phyloP scores from a whole-genome alignment of 92 coral and sea anemone species.

The Parazoanthus atlanticus region DNA sequence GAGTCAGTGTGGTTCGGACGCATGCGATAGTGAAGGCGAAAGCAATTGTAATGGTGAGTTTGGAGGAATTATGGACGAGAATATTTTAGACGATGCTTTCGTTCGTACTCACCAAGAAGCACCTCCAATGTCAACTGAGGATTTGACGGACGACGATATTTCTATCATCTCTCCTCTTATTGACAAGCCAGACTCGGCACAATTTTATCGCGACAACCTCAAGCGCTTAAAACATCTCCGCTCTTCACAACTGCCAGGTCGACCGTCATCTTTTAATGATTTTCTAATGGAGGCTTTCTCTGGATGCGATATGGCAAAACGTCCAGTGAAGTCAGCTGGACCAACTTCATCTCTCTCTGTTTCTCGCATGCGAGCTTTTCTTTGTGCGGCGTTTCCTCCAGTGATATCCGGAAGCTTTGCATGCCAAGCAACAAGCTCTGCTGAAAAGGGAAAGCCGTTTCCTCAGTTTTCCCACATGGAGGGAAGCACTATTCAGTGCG shows the following conservation, averaged over 20 bases:
- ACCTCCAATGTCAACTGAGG: neutral
- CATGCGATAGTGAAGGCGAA: neutral
- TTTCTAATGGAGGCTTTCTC: conserved; percentile 4
- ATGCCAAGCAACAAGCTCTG: neutral
- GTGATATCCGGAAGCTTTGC: neutral
- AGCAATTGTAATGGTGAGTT: neutral
- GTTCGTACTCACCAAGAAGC: neutral
- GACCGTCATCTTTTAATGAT: neutral
- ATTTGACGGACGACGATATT: neutral
- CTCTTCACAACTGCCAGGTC: conserved; percentile 6
- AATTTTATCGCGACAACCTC: neutral
- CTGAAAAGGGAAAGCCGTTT: conserved; percentile 14
- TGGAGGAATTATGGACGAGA: neutral
- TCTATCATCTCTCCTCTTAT: neutral
- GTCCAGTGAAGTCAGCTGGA: conserved; percentile 4
- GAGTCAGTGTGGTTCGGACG: neutral
- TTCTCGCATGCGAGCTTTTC: conserved; percentile 26
- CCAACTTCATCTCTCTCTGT: neutral
- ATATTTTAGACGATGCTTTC: neutral
- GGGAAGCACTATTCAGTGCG: neutral
- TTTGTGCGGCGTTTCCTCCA: conserved; percentile 11
- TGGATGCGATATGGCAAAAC: neutral
- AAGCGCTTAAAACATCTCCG: neutral
- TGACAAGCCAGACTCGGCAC: conserved; percentile 12
- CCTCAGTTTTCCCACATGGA: neutral